Evolutionary conservation across 2,797 vertebrate species (phyloP).

Genomic region (Holocentrus rufus): DNA sequence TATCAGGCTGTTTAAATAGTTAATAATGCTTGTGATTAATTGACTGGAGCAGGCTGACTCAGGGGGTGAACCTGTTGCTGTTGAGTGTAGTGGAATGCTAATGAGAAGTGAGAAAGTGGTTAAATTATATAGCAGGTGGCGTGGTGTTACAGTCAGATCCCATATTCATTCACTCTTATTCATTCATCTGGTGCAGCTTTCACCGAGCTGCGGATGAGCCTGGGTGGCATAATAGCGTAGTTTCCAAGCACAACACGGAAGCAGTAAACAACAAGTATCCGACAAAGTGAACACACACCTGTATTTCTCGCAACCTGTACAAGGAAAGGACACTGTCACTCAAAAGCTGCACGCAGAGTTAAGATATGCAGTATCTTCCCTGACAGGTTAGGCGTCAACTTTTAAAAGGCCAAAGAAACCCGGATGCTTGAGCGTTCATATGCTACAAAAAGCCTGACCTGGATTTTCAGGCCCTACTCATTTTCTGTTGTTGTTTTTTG

Average conservation of each 20-base stretch:
- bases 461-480: neutral
- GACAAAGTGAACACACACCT: constrained; percentile 12
- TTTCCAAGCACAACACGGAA: neutral
- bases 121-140: constrained; percentile 67
- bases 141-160: constrained; percentile 42
- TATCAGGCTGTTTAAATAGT: constrained; percentile 15
- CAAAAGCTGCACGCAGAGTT: neutral
- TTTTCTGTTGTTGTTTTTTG: neutral
- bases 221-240: neutral
- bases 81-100: constrained; percentile 45
- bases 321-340: neutral
- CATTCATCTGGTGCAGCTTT: constrained; percentile 55
- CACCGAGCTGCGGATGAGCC: neutral
- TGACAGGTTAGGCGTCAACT: neutral
- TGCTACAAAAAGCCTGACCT: neutral
- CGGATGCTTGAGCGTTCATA: neutral
- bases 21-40: constrained; percentile 23
- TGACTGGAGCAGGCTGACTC: constrained; percentile 22
- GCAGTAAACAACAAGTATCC: neutral
- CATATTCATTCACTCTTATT: constrained; percentile 61
- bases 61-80: constrained; percentile 46
- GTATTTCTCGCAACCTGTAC: constrained; percentile 1
- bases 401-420: constrained; percentile 8
- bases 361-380: constrained; percentile 14
- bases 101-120: constrained; percentile 60